Conservation (phyloP, 2,888 invertebrate genomes). For the Lymantria monacha region DNA sequence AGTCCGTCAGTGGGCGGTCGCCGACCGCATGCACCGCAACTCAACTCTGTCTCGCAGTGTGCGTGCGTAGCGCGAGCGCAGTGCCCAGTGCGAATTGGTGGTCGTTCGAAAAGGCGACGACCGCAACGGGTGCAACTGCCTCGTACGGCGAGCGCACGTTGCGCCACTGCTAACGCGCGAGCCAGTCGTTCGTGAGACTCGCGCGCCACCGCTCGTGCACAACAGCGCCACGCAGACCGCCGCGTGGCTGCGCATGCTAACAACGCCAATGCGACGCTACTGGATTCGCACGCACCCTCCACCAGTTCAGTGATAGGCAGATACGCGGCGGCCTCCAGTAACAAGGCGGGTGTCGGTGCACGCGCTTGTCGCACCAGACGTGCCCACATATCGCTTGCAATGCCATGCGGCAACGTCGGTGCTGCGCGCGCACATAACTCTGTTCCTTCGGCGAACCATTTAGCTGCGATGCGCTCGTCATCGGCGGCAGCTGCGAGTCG, state of each 20-base stretch:
- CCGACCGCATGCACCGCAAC: slow-evolving; percentile 57
- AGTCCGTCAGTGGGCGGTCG: slow-evolving; percentile 34
- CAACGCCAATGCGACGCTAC: slow-evolving; percentile 54
- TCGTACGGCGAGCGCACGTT: slow-evolving; percentile 57
- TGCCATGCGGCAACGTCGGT: slow-evolving; percentile 47
- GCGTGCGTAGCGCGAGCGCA: slow-evolving; percentile 64
- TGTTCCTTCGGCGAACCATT: slow-evolving; percentile 45
- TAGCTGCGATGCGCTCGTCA: slow-evolving; percentile 27
- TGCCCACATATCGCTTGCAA: slow-evolving; percentile 53
- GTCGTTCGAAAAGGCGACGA: slow-evolving; percentile 37
- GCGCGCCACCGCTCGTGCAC: slow-evolving; percentile 40
- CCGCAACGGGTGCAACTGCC: slow-evolving; percentile 58
- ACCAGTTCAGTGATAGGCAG: slow-evolving; percentile 46
- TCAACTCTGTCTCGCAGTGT: slow-evolving; percentile 45
- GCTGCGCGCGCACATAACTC: slow-evolving; percentile 56
- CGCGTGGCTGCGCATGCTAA: slow-evolving; percentile 42
- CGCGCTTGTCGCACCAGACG: slow-evolving; percentile 51
- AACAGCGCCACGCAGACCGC: slow-evolving; percentile 45
- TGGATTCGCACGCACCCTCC: slow-evolving; percentile 38
- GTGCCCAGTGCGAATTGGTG: slow-evolving; percentile 54
- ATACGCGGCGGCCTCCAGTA: slow-evolving; percentile 47
- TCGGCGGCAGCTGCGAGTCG: slow-evolving; percentile 36
- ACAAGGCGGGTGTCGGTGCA: slow-evolving; percentile 46
- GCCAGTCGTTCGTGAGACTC: slow-evolving; percentile 52
- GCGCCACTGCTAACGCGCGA: slow-evolving; percentile 51